These are phyloP conservation scores for Hypocryptadius cinnamomeus DNA, from an alignment of 2,113 vertebrate species.

Conservation along the genomic window DNA sequence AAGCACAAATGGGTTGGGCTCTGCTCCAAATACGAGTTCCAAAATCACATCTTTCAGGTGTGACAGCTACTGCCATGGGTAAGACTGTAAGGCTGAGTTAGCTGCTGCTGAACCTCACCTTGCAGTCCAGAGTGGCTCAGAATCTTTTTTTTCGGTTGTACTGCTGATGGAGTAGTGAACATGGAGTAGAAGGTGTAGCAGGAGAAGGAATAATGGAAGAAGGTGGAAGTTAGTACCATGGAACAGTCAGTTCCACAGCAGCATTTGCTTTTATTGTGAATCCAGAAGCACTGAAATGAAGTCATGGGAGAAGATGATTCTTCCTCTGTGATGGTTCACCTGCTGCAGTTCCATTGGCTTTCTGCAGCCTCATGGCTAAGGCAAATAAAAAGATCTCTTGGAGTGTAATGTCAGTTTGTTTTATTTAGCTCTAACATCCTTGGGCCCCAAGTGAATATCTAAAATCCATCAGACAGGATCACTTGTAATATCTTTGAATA, in stretches of 20 bases:
- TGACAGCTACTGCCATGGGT: neutral
- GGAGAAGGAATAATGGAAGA: neutral
- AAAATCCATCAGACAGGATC: conserved; percentile 52
- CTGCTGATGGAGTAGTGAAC: neutral
- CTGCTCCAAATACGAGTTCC: neutral
- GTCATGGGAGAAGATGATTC: neutral
- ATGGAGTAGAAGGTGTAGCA: neutral
- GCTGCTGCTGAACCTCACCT: neutral
- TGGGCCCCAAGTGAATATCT: conserved; percentile 42
- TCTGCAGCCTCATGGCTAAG: neutral
- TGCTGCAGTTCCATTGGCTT: neutral
- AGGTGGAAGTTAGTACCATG: neutral
- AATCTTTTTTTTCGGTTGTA: neutral
- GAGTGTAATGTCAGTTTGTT: conserved; percentile 14
- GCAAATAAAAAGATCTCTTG: conserved; percentile 11
- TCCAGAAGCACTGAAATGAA: neutral
- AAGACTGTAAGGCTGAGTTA: neutral
- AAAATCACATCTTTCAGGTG: neutral
- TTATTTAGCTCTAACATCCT: conserved; percentile 33
- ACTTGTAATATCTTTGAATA: conserved; percentile 62
- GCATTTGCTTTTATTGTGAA: neutral
- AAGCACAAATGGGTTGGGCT: neutral
- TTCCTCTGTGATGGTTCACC: neutral
- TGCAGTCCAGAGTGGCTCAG: neutral
- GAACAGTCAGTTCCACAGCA: neutral